Evolutionary conservation across 1,140 invertebrate species (phyloP), one percentile per base, ranked within the genome.

Genomic region (Bemisia tabaci): DNA sequence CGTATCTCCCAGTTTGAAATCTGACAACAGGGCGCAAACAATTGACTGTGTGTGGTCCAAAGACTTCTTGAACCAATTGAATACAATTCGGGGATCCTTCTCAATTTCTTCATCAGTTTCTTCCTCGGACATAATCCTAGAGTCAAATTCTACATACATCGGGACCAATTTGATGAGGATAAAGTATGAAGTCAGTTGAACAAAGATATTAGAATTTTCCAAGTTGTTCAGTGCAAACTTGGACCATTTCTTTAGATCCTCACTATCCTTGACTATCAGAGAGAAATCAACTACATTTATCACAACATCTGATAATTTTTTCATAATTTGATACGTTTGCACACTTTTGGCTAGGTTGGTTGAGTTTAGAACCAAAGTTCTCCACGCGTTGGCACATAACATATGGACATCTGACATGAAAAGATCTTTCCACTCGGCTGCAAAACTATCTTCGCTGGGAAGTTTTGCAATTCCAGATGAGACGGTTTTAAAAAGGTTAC

Each of bases 1-100:
- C 68, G 79, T 82, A 70, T 85, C 84, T 17, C 85, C 86, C 67
- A 82, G 77, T 76, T 78, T 84, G 67, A 2, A 77, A 76, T 48
- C 33, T 5, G 33, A 48, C 33, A 48, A 17, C 33, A 48, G 5
- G 5, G 17, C 17, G 33, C 33, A 48, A 5, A 48, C 33, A 17
- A 48, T 48, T 48, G 33, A 48, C 33, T 48, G 33, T 9, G 33
- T 48, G 33, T 48, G 33, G 17, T 48, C 33, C 33, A 48, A 48
- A 17, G 33, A 48, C 5, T 17, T 48, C 17, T 48, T 48, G 17
- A 48, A 48, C 33, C 33, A 48, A 48, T 48, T 48, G 5, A 48
- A 48, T 48, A 48, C 33, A 9, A 48, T 48, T 48, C 17, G 5
- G 5, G 33, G 5, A 17, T 48, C 33, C 33, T 48, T 48, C 5